Percentiles rank a stretch among this genome's conserved stretches.
phyloP scores from a whole-genome alignment of 2,113 vertebrate genomes.

The Agapornis roseicollis region DNA sequence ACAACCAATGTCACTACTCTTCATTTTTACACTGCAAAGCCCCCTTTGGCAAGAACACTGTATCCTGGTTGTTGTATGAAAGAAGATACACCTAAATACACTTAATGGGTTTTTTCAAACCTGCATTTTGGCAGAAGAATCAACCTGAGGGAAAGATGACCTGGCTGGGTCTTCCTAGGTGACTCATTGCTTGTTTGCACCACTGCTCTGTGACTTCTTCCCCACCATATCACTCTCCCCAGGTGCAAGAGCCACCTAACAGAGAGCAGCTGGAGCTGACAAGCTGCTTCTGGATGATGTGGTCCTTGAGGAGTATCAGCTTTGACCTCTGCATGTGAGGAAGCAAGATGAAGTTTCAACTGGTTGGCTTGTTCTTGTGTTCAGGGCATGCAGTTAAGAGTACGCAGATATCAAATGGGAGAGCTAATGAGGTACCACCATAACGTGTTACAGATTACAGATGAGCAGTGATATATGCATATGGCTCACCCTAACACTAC shows the following conservation, averaged over 20 bases:
- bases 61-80: neutral
- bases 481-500: neutral
- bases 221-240: accelerated
- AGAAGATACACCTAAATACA: neutral
- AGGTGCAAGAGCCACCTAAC: neutral
- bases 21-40: neutral
- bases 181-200: neutral
- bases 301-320: neutral
- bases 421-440: neutral
- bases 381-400: neutral
- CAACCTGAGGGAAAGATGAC: neutral
- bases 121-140: neutral
- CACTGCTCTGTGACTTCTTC: neutral
- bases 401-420: neutral
- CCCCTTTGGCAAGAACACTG: accelerated
- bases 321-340: neutral
- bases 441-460: too few species aligned
- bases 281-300: neutral
- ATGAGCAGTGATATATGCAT: neutral
- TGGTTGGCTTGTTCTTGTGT: neutral
- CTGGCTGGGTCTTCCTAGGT: neutral
- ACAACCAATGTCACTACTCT: too few species aligned
- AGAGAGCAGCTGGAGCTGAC: neutral
- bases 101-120: neutral
- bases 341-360: neutral